phyloP scores from a whole-genome alignment of 1,140 invertebrate species.

The Harlomillsia oculata region DNA sequence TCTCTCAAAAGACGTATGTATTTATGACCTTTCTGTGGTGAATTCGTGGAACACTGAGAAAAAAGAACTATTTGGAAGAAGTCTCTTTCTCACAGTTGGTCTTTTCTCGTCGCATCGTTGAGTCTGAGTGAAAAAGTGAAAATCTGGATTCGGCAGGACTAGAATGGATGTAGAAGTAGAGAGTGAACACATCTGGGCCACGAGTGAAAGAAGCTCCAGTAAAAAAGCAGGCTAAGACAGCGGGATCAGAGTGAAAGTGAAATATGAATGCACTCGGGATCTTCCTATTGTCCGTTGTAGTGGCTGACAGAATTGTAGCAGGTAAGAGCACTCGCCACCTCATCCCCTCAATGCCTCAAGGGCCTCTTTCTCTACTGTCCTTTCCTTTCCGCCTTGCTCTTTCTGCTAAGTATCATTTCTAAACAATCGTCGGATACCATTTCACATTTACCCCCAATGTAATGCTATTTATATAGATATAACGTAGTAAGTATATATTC shows the following conservation, averaged over 20 bases:
- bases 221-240: constrained; percentile 10
- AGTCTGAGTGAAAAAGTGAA: constrained; percentile 16
- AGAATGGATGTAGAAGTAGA: constrained; percentile 15
- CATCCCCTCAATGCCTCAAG: not conserved
- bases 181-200: constrained; percentile 2
- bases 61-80: too few species aligned
- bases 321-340: constrained; percentile 18
- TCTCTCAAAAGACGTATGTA: too few species aligned
- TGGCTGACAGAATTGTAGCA: constrained; percentile 33
- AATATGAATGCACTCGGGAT: constrained; percentile 35
- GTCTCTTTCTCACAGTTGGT: not conserved
- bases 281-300: constrained; percentile 31
- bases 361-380: not conserved
- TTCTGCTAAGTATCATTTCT: too few species aligned
- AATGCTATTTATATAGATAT: too few species aligned
- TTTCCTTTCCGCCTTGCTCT: too few species aligned
- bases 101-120: not conserved
- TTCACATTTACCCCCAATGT: too few species aligned
- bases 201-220: not conserved
- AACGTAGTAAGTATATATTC: too few species aligned
- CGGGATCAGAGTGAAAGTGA: constrained; percentile 29
- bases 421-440: too few species aligned
- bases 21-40: too few species aligned
- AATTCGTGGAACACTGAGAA: too few species aligned
- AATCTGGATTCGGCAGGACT: constrained; percentile 15